Base-by-base conservation (phyloP, 2,113 vertebrate species). In the Brachionichthys hirsutus region DNA sequence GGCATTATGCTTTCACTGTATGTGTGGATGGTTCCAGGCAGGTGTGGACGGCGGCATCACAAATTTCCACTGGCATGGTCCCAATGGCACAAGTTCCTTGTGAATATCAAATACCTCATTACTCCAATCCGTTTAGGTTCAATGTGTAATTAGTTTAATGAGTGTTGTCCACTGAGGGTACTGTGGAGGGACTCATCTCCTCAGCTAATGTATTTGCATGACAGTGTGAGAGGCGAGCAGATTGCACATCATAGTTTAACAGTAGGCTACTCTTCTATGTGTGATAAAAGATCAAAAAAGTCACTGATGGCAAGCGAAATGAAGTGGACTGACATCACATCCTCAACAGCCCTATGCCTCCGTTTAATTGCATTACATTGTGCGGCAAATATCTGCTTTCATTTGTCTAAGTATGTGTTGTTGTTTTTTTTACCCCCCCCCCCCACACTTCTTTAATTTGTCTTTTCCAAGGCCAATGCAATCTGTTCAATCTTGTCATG, bases 131-230 rank as follows among this genome's bases (percentile, higher is more conserved):
- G 70, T 78, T 83, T 80, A 82, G 83, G 81, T 85, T 81, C 73
- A 70, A 54, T 66, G 86, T 85, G 86, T 87, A 88, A 89, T 89
- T 89, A 87, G 85, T 85, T 82, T 86, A 84, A 89, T 89, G 87
- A 86, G 79, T 73, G 73, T 70, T 58, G 81, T 89, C 85, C 85
- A 78, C 81, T 40, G 89, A 89, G 89, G 84, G 79, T 51, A 65
- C 66, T 74, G 83, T n/a, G 60, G 73, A 67, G 85, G 70, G 81
- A 79, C 78, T 62, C 61, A 47, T 80, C 82, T 85, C 80, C 65
- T 54, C 48, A 84, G 73, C 75, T 78, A 74, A 75, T 75, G 84
- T 71, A 81, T 86, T 87, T 82, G 82, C 81, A 83, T 83, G 85
- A 82, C 84, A 83, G 75, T 81, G 64, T 77, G 78, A 85, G 78